Evolutionary conservation across 64 coral and sea anemone species (phyloP).

Genomic region (Stichodactyla mertensii): DNA sequence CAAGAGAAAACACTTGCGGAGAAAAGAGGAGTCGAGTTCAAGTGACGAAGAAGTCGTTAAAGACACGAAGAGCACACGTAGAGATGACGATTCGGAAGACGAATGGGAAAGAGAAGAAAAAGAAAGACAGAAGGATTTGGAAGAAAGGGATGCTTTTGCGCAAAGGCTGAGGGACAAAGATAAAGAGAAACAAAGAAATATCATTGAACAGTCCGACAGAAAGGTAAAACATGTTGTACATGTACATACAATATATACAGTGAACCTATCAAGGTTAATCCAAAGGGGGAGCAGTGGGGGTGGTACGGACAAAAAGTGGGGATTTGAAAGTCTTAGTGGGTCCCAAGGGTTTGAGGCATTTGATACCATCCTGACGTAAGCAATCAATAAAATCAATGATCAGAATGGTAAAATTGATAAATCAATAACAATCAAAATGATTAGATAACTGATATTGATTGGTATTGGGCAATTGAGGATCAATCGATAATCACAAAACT

Average conservation of each 20-base stretch:
- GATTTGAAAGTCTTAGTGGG: too few species aligned
- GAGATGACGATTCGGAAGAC: slow-evolving; percentile 67
- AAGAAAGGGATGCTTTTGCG: slow-evolving; percentile 95
- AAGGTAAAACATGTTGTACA: slow-evolving; percentile 49
- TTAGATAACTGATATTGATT: too few species aligned
- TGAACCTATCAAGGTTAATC: not conserved
- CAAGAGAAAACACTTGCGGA: slow-evolving; percentile 89
- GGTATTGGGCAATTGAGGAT: too few species aligned
- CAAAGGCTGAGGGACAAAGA: slow-evolving; percentile 75
- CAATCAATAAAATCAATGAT: too few species aligned
- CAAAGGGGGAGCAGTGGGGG: too few species aligned
- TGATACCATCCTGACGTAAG: too few species aligned
- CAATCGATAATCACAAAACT: too few species aligned
- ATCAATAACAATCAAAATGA: too few species aligned
- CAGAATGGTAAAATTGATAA: too few species aligned
- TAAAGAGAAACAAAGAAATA: slow-evolving; percentile 89
- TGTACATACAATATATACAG: not conserved
- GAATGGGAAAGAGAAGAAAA: slow-evolving; percentile 90
- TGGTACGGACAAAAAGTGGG: too few species aligned
- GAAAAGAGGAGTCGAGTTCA: slow-evolving; percentile 51
- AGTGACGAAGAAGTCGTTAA: slow-evolving; percentile 48
- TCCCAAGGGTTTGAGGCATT: too few species aligned
- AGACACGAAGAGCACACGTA: not conserved
- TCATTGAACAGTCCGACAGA: slow-evolving; percentile 90
- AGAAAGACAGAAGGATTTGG: slow-evolving; percentile 67